These are phyloP conservation scores for Dynastes maya DNA, from an alignment of 2,888 invertebrate genomes.

Conservation along the genomic window DNA sequence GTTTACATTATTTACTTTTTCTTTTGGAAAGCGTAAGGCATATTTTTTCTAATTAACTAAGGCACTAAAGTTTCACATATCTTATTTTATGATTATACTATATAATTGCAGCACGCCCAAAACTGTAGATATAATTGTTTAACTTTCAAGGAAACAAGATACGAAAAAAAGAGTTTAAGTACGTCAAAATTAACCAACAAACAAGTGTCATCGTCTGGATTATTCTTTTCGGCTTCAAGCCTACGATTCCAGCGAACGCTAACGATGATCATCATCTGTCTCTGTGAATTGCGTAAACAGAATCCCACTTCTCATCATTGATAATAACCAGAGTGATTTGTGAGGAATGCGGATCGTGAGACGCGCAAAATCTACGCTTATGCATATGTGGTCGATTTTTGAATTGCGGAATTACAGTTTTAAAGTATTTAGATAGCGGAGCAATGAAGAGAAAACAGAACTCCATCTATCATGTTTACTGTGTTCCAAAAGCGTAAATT, in stretches of 20 bases:
- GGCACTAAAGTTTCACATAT: too few species aligned
- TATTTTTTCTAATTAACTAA: too few species aligned
- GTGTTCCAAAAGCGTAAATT: too few species aligned
- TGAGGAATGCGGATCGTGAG: conserved; percentile 24
- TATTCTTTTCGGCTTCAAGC: background rate
- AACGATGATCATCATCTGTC: conserved; percentile 26
- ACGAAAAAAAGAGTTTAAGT: background rate
- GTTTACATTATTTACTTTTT: too few species aligned
- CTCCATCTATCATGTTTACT: background rate
- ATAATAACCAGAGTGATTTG: conserved; percentile 45
- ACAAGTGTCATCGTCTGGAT: background rate
- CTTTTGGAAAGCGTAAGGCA: too few species aligned
- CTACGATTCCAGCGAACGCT: conserved; percentile 3
- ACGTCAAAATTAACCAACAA: conserved; percentile 10
- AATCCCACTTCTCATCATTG: conserved; percentile 34
- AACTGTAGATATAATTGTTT: too few species aligned
- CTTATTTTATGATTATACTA: too few species aligned
- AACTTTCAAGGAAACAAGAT: background rate
- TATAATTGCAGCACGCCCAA: too few species aligned
- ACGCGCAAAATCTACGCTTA: conserved; percentile 3
- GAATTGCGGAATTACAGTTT: background rate
- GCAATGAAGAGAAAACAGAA: background rate
- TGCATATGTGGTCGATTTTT: conserved; percentile 18
- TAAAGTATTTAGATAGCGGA: too few species aligned
- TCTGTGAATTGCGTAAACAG: conserved; percentile 39